Base-by-base conservation (phyloP, 2,797 vertebrate species). In the Sibirionetta formosa region DNA sequence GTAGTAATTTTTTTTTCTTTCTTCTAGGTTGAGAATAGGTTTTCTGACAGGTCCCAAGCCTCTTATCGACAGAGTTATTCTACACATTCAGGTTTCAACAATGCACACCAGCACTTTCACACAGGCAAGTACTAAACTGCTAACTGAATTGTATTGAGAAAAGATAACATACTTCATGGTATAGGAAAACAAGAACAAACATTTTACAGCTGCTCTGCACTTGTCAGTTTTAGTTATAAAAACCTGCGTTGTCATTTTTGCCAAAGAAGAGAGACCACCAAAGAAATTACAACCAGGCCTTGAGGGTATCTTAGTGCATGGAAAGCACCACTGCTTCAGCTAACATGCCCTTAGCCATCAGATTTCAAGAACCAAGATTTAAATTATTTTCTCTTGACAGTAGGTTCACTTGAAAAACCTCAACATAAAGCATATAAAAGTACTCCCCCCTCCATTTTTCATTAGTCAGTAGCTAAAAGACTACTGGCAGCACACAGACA, bases 41-140 rank as follows among this genome's bases (percentile, higher is more conserved):
- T 99, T 99, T 88, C 89, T 99, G 83, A 99, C 99, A 0, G 99
- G 99, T 23, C 99, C 99, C 11, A 99, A 99, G 95, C 98, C 98
- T 5, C 98, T 99, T 63, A 98, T 99, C 2, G 98, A 99, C 84
- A 97, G 98, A 95, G 96, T 99, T 93, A 96, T 99, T 94, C 98
- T 99, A 27, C 99, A 99, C 96, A 98, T 99, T 70, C 99, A 99
- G 95, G 98, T 99, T 66, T 99, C 99, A 13, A 98, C 99, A 3
- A 95, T 99, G 98, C 99, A 99, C 89, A 97, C 99, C 8, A 99
- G 99, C 92, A 98, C 99, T 81, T 99, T 99, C 96, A 98, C 99
- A 40, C 99, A 99, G 99, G 99, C 99, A 97, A 97, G 96, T 96
- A 86, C 27, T 31, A 72, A 96, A 36, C 40, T 17, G 16, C 29